These are phyloP conservation scores for Plagiodera versicolora DNA, from an alignment of 2,888 invertebrate species.

Conservation along the genomic window DNA sequence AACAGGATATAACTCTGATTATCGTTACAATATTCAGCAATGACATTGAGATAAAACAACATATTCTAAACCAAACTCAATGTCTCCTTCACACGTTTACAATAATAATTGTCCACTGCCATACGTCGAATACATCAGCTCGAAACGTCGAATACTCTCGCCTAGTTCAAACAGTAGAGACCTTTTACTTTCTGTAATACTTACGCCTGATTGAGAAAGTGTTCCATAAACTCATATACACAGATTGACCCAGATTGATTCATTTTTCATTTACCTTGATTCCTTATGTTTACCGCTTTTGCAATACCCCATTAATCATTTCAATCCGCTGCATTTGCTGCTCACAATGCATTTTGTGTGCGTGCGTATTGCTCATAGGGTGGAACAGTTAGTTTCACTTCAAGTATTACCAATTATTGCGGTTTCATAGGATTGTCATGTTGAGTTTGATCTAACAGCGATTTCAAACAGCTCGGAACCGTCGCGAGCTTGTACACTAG, in stretches of 20 bases:
- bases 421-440: background rate
- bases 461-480: too few species aligned
- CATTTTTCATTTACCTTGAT: slow-evolving; percentile 21
- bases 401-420: background rate
- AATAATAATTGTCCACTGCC: slow-evolving; percentile 5
- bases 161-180: slow-evolving; percentile 13
- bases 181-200: slow-evolving; percentile 22
- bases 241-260: slow-evolving; percentile 17
- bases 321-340: slow-evolving; percentile 4
- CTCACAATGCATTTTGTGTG: slow-evolving; percentile 3
- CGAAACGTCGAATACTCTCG: slow-evolving; percentile 12
- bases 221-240: slow-evolving; percentile 10
- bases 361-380: slow-evolving; percentile 4
- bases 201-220: slow-evolving; percentile 16
- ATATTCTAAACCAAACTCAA: background rate
- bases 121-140: slow-evolving; percentile 4
- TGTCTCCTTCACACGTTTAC: background rate
- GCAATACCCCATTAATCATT: slow-evolving; percentile 17
- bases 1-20: too few species aligned
- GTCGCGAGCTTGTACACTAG: too few species aligned
- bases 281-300: slow-evolving; percentile 17
- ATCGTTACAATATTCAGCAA: background rate
- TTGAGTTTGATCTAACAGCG: too few species aligned
- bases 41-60: background rate
- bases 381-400: slow-evolving; percentile 4